phyloP scores from a whole-genome alignment of 1,140 invertebrate genomes.

The Drosophila eugracilis region DNA sequence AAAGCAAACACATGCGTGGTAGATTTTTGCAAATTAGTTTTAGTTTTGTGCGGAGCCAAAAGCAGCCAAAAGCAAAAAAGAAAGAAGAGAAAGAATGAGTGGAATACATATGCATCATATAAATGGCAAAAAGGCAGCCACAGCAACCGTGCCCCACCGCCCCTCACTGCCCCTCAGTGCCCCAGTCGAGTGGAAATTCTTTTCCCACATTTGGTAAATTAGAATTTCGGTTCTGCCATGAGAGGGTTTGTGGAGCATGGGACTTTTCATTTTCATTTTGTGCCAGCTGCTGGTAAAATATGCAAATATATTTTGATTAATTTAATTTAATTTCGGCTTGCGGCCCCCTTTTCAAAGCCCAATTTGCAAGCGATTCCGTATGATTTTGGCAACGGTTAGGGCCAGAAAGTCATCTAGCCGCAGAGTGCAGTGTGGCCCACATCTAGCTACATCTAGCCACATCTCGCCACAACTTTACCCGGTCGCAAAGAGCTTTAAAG shows the following conservation, averaged over 20 bases:
- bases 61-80: conserved; percentile 28
- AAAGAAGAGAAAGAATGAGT: conserved; percentile 39
- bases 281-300: conserved; percentile 49
- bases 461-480: conserved; percentile 25
- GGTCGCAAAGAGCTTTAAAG: conserved; percentile 35
- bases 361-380: conserved; percentile 22
- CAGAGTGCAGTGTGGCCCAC: conserved; percentile 14
- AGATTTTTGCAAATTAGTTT: conserved; percentile 80
- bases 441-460: too few species aligned
- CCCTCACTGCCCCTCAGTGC: not conserved
- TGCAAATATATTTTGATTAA: conserved; percentile 76
- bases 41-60: conserved; percentile 66
- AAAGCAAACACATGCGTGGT: conserved; percentile 61
- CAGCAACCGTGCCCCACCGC: not conserved
- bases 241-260: conserved; percentile 1
- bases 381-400: conserved; percentile 1
- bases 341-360: conserved; percentile 8
- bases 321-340: conserved; percentile 66
- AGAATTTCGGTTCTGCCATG: conserved; percentile 57
- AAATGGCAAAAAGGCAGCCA: conserved; percentile 51
- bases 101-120: conserved; percentile 56
- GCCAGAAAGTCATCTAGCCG: conserved; percentile 14
- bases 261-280: conserved; percentile 45
- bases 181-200: conserved; percentile 62
- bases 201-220: conserved; percentile 79